Base-by-base conservation (phyloP, 1,140 invertebrate genomes). In the Heterodera carotae region DNA sequence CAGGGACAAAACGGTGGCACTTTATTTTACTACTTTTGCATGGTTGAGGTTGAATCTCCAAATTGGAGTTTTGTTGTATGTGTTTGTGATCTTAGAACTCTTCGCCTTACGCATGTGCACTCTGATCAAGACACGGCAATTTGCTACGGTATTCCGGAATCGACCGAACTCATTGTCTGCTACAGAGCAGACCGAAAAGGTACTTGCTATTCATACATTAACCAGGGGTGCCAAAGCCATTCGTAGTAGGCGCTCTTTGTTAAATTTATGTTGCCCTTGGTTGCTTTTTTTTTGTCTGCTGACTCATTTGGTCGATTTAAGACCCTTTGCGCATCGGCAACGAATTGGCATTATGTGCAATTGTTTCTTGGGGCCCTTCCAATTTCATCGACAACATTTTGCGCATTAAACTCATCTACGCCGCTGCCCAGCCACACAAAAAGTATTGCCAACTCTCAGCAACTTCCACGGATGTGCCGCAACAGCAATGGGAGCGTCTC, bases 121-220 rank as follows among this genome's bases (percentile, higher is more conserved):
- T 48, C 25, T 36, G 76, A 77, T 29, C 62, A 12, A 12, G 15
- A 12, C 62, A 66, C 62, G 12, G 33, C n/a, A 33, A 82, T 53
- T 33, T 81, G 80, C 53, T 81, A 66, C 60, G 80, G 80, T 75
- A 53, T 81, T 27, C 78, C 69, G 12, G 29, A 75, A 31, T 82
- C 64, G 10, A 82, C 80, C 10, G 68, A 75, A 18, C 34, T 81
- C 31, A 81, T 81, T 36, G 69, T 48, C 18, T 60, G 81, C 18
- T 81, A 81, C 64, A 82, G 83, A 53, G 70, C 82, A 31, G 80
- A 84, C 62, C 25, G 69, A 67, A 27, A 76, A 77, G 75, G 80
- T 83, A 12, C 43, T 64, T 27, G 25, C 22, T 43, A 27, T 33
- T 39, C 31, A 76, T 15, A 8, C n/a, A n/a, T n/a, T n/a, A n/a